Conservation (phyloP, 2,888 invertebrate species). For the Machimus atricapillus region DNA sequence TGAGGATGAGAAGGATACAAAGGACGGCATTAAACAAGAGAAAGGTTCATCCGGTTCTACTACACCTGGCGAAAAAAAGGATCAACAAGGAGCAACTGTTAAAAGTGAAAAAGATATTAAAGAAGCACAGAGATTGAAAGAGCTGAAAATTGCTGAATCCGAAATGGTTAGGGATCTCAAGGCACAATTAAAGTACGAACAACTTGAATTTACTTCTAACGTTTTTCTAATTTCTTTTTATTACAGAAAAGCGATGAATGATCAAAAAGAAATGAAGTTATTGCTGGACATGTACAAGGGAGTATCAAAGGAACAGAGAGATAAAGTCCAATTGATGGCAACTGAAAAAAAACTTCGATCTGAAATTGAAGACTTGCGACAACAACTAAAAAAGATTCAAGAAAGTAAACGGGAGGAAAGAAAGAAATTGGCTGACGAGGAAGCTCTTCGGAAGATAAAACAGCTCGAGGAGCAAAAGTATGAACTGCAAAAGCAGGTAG, state of each 20-base stretch:
- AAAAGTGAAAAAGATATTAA: constrained; percentile 71
- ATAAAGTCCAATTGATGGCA: constrained; percentile 96
- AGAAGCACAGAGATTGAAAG: constrained; percentile 69
- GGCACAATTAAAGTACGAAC: constrained; percentile 83
- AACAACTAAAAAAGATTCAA: constrained; percentile 86
- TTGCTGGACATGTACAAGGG: constrained; percentile 96
- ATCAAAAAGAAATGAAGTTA: constrained; percentile 93
- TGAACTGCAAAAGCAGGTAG: constrained; percentile 89
- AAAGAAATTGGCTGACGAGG: constrained; percentile 92
- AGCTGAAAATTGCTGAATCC: constrained; percentile 72
- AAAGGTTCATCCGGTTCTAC: constrained; percentile 59
- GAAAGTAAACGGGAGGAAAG: constrained; percentile 91
- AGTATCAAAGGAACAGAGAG: constrained; percentile 94
- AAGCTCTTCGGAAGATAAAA: constrained; percentile 91
- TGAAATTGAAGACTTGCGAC: constrained; percentile 87
- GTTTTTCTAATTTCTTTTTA: constrained; percentile 23
- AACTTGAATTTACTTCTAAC: background rate
- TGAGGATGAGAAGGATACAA: constrained; percentile 58
- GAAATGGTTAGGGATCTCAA: constrained; percentile 74
- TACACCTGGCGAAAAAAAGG: constrained; percentile 67
- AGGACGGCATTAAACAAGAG: constrained; percentile 63
- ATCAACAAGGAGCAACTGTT: constrained; percentile 63
- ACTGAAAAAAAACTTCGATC: constrained; percentile 89
- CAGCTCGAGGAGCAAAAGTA: constrained; percentile 93
- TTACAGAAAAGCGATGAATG: constrained; percentile 85